Conservation (phyloP, 37 sponge, comb jelly and placozoan species). For the Agelas oroides region DNA sequence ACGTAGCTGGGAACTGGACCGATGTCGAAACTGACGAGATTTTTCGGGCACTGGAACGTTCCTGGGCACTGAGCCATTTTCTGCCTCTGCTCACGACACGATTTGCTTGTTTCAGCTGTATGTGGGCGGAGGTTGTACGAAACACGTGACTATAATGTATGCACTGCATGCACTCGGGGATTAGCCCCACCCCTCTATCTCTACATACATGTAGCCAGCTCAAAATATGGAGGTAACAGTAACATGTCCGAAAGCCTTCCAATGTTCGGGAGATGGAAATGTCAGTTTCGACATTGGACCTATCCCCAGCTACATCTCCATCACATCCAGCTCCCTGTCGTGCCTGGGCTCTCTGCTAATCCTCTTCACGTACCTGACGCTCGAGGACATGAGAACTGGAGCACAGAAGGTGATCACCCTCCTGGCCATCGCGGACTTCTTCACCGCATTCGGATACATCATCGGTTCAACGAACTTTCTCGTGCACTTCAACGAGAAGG, state of each 20-base stretch:
- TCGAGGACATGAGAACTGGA: slow-evolving; percentile 55
- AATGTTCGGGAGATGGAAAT: neutral
- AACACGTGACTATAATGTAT: too few relatives aligned
- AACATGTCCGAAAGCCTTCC: too few relatives aligned
- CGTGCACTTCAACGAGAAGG: neutral
- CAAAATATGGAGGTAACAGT: too few relatives aligned
- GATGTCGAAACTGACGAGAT: slow-evolving; percentile 16
- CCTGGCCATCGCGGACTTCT: slow-evolving; percentile 70
- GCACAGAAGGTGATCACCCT: slow-evolving; percentile 62
- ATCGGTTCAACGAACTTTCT: slow-evolving; percentile 51
- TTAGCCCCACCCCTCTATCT: too few relatives aligned
- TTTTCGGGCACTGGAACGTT: neutral
- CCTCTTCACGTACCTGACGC: slow-evolving; percentile 40
- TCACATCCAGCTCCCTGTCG: slow-evolving; percentile 53
- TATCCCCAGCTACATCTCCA: slow-evolving; percentile 24
- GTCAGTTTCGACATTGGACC: slow-evolving; percentile 25
- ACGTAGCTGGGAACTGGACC: slow-evolving; percentile 33
- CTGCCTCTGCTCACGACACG: too few relatives aligned
- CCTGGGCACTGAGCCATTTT: neutral
- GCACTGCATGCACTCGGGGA: too few relatives aligned
- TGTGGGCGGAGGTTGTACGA: too few relatives aligned
- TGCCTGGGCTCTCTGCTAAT: slow-evolving; percentile 60
- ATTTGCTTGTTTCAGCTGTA: too few relatives aligned
- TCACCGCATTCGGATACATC: slow-evolving; percentile 68
- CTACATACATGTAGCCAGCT: too few relatives aligned